Evolutionary conservation across 2,888 invertebrate genomes (phyloP).

Genomic region (Panopea generosa): DNA sequence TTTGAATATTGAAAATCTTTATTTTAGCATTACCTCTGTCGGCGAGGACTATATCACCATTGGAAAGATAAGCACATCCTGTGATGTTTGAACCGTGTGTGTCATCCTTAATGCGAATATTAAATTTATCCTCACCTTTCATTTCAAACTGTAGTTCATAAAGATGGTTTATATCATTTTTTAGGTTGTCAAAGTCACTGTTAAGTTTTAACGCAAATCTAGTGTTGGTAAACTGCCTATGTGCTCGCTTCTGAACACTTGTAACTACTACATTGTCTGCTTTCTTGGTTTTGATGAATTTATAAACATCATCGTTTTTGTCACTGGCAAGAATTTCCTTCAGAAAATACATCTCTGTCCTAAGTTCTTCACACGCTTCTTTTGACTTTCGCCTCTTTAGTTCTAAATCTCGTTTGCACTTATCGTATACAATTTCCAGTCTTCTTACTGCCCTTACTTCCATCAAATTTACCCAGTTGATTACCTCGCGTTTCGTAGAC

Average conservation of each 20-base stretch:
- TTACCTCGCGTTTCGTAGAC: slow-evolving; percentile 39
- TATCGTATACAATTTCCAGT: slow-evolving; percentile 43
- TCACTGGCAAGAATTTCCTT: slow-evolving; percentile 46
- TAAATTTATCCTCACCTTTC: slow-evolving; percentile 51
- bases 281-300: slow-evolving; percentile 43
- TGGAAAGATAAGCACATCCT: slow-evolving; percentile 37
- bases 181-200: slow-evolving; percentile 24
- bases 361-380: slow-evolving; percentile 25
- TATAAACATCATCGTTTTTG: slow-evolving; percentile 36
- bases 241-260: slow-evolving; percentile 20
- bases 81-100: slow-evolving; percentile 39
- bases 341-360: slow-evolving; percentile 52
- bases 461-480: slow-evolving; percentile 57
- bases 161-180: slow-evolving; percentile 35
- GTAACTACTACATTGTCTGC: slow-evolving; percentile 19
- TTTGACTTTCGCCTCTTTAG: slow-evolving; percentile 41
- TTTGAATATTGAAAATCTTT: slow-evolving; percentile 39
- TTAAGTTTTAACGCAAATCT: slow-evolving; percentile 45
- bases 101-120: slow-evolving; percentile 49
- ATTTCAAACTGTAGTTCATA: slow-evolving; percentile 49
- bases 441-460: slow-evolving; percentile 50
- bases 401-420: slow-evolving; percentile 46
- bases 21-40: slow-evolving; percentile 49
- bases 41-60: slow-evolving; percentile 38
- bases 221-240: slow-evolving; percentile 42